phyloP scores from a whole-genome alignment of 1,140 invertebrate species.

The Drosophila trapezifrons region DNA sequence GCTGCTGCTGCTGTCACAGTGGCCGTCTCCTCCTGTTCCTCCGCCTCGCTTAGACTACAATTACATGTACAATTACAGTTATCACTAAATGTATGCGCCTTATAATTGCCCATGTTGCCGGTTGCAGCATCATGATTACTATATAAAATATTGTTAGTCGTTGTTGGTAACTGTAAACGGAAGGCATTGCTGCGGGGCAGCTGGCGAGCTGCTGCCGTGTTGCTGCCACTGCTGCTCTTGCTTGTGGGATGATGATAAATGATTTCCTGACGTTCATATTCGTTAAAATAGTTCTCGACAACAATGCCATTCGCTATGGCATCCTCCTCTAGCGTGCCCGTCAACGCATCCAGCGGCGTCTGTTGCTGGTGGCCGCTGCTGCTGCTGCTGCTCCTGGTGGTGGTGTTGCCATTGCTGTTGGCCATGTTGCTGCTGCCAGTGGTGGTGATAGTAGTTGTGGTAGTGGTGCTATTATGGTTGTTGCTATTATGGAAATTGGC shows the following conservation, averaged over 20 bases:
- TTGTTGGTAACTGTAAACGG: constrained; percentile 70
- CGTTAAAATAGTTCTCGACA: constrained; percentile 83
- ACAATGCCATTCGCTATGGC: constrained; percentile 65
- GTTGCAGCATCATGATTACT: constrained; percentile 73
- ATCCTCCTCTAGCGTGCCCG: constrained; percentile 31
- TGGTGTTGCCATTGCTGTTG: constrained; percentile 21
- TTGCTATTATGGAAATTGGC: constrained; percentile 76
- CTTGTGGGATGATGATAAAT: constrained; percentile 79
- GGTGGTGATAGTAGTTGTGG: constrained; percentile 13
- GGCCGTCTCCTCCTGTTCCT: constrained; percentile 15
- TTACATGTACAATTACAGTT: constrained; percentile 81
- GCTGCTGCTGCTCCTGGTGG: not conserved
- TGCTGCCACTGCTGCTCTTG: constrained; percentile 37
- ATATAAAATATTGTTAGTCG: constrained; percentile 80
- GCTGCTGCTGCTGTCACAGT: constrained; percentile 48
- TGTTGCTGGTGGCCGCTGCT: constrained; percentile 22
- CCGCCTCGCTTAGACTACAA: constrained; percentile 70
- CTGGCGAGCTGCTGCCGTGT: constrained; percentile 16
- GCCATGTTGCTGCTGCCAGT: constrained; percentile 15
- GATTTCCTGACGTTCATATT: constrained; percentile 83
- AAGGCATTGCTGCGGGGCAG: constrained; percentile 56
- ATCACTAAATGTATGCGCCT: constrained; percentile 82
- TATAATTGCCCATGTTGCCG: constrained; percentile 55
- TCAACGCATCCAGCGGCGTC: constrained; percentile 36
- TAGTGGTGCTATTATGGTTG: constrained; percentile 24